Evolutionary conservation across 2,113 vertebrate genomes (phyloP), one percentile per base, ranked within the genome.

Genomic region (Ptilonorhynchus violaceus): DNA sequence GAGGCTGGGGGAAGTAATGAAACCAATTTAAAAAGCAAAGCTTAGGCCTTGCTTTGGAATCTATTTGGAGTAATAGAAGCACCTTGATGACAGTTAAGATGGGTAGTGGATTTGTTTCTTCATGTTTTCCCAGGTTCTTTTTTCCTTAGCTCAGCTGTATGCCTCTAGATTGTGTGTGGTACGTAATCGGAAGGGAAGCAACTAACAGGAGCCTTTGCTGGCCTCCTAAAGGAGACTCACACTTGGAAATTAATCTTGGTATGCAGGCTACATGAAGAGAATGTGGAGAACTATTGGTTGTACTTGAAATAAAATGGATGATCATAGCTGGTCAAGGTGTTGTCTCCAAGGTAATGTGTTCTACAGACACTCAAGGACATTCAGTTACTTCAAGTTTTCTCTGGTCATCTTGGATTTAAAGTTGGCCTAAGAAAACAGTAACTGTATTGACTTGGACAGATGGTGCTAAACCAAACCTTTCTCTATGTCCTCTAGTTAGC

Each of bases 221-320:
- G 7, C 7, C 17, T 89, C 31, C 23, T 68, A 24, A 72, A 82
- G 56, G 52, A 60, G 22, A 78, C 16, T 82, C 15, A 30, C 1
- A 0, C 16, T 50, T 59, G 33, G 19, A 11, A 25, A 42, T 91
- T 77, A 11, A 19, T 50, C 22, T 28, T 70, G 7, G 7, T 44
- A 1, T 62, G 21, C 15, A 66, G 53, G 10, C 17, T 60, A 1
- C 0, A 1, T 19, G 35, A 64, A 64, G 49, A 27, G 17, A 60
- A n/a, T 0, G 1, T 25, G 18, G 35, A 39, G 23, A 47, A 9
- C 27, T 42, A 2, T 39, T 5, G 3, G 8, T 52, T 6, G 0
- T 72, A 49, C 46, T 64, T 63, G 44, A 72, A 77, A 37, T 69
- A 49, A 70, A 59, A 30, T 22, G 10, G 7, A 17, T 17, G 4